These are phyloP conservation scores for Paracanthobrama guichenoti DNA, from an alignment of 2,113 vertebrate species.

Conservation along the genomic window DNA sequence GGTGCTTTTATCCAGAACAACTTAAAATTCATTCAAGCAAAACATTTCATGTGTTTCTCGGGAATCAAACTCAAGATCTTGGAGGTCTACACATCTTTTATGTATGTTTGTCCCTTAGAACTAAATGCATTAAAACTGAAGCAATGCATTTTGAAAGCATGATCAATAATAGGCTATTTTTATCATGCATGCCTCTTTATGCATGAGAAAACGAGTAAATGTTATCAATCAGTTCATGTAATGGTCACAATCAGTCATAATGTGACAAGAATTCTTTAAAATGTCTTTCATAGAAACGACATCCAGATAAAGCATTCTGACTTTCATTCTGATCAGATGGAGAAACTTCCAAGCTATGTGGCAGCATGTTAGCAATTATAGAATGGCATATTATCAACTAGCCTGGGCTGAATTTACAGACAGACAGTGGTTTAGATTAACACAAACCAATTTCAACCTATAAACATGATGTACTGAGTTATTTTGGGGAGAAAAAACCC, in stretches of 20 bases:
- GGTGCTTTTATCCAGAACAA: neutral
- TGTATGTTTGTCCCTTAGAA: neutral
- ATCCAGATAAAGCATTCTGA: neutral
- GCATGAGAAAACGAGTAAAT: neutral
- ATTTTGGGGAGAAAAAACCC: neutral
- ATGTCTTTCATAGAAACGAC: neutral
- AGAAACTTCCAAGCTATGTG: neutral
- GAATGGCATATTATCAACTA: neutral
- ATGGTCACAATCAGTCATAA: neutral
- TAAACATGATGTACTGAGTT: neutral
- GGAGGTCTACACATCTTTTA: neutral
- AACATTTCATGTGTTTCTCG: neutral
- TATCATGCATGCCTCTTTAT: neutral
- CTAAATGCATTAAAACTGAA: neutral
- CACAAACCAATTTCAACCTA: neutral
- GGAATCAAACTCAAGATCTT: neutral
- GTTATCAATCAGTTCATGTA: neutral
- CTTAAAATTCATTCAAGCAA: neutral
- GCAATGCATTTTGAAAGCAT: neutral
- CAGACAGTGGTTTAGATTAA: neutral
- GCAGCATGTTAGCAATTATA: constrained; percentile 16
- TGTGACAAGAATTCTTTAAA: neutral
- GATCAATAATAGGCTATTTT: neutral
- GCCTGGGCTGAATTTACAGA: neutral
- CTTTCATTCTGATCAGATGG: neutral